A percentile compares a stretch with the other conserved stretches of the same genome.
phyloP scores from a whole-genome alignment of 2,113 vertebrate species.

The Syngnathoides biaculeatus region DNA sequence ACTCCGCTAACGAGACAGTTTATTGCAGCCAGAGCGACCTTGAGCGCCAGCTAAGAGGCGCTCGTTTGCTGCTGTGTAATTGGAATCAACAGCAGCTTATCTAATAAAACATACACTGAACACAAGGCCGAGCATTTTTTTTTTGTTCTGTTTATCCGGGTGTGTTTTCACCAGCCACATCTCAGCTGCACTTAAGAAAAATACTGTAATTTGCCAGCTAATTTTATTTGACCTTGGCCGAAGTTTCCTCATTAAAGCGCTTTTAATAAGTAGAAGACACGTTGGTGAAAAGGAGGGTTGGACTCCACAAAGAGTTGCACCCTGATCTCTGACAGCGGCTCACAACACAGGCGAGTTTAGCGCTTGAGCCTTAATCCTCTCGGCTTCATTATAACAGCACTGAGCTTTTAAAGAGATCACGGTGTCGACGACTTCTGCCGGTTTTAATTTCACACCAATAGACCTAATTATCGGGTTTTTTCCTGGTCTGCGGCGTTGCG shows the following conservation, averaged over 20 bases:
- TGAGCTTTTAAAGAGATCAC: conserved; percentile 76
- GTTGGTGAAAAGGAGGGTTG: conserved; percentile 68
- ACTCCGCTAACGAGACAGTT: conserved; percentile 34
- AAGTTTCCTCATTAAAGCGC: conserved; percentile 73
- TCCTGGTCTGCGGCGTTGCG: conserved; percentile 58
- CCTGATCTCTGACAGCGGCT: conserved; percentile 73
- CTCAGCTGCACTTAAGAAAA: conserved; percentile 70
- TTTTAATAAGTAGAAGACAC: conserved; percentile 71
- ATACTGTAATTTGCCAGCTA: conserved; percentile 63
- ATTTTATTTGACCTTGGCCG: conserved; percentile 74
- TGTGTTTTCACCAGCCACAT: conserved; percentile 49
- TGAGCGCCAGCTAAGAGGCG: conserved; percentile 42
- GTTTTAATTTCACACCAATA: conserved; percentile 78
- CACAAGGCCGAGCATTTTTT: conserved; percentile 26
- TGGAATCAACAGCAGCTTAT: conserved; percentile 67
- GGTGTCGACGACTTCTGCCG: conserved; percentile 68
- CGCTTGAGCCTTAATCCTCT: conserved; percentile 75
- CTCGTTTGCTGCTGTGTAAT: conserved; percentile 51
- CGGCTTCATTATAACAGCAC: conserved; percentile 72
- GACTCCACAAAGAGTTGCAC: conserved; percentile 69
- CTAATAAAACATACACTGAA: conserved; percentile 45
- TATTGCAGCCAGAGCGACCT: conserved; percentile 53
- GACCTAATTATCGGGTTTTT: conserved; percentile 73
- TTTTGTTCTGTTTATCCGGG: conserved; percentile 39
- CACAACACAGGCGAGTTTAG: conserved; percentile 70